Percentiles rank a stretch among this genome's conserved stretches.
These are phyloP conservation scores for Sarcophaga rosellei DNA, from an alignment of 2,888 invertebrate genomes.

Conservation along the genomic window DNA sequence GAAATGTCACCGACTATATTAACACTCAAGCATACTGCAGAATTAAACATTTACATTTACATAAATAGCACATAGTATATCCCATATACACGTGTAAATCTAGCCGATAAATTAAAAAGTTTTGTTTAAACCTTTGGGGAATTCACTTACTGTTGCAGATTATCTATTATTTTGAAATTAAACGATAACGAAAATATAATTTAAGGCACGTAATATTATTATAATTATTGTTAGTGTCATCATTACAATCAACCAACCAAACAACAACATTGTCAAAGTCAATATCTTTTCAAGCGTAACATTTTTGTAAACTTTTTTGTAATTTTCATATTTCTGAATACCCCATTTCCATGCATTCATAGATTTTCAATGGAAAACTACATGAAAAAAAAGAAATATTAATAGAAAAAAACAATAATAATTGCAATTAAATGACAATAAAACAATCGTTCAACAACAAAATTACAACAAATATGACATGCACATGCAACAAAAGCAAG, in stretches of 20 bases:
- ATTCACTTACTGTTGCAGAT: slow-evolving; percentile 1
- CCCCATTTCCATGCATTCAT: slow-evolving; percentile 35
- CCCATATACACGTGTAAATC: no score
- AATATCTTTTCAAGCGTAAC: slow-evolving; percentile 66
- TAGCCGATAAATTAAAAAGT: not conserved
- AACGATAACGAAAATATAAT: slow-evolving; percentile 12
- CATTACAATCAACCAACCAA: slow-evolving; percentile 29
- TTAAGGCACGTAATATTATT: slow-evolving; percentile 44
- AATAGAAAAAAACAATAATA: slow-evolving; percentile 52
- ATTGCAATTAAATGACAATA: slow-evolving; percentile 68
- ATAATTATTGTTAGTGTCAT: slow-evolving; percentile 29
- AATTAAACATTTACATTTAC: no score
- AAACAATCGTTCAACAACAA: slow-evolving; percentile 59
- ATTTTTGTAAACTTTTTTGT: slow-evolving; percentile 46
- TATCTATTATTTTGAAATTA: slow-evolving; percentile 1
- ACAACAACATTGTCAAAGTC: slow-evolving; percentile 57
- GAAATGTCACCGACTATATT: no score
- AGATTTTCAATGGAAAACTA: slow-evolving; percentile 61
- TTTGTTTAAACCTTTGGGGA: not conserved
- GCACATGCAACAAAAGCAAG: slow-evolving; percentile 59
- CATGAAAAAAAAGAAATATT: slow-evolving; percentile 42
- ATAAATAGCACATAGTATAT: no score
- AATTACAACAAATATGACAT: slow-evolving; percentile 61
- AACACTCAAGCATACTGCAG: no score
- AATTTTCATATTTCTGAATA: slow-evolving; percentile 30